Evolutionary conservation across 2,113 vertebrate species (phyloP).

Genomic region (Sebastes schlegelii): DNA sequence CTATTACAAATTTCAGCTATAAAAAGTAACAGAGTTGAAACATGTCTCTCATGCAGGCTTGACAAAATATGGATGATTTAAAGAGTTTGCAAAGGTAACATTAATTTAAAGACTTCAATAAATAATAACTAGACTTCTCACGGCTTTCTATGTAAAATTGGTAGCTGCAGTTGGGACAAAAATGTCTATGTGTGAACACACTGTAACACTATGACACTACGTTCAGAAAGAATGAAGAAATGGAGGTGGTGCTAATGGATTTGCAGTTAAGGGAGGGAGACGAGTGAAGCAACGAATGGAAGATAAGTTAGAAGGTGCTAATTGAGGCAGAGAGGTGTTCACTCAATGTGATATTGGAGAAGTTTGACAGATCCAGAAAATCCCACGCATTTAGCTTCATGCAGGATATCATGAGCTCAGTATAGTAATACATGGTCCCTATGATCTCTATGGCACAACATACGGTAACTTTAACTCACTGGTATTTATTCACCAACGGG

Average conservation of each 20-base stretch:
- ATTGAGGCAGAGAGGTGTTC: slow-evolving; percentile 12
- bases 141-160: neutral
- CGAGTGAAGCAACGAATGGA: neutral
- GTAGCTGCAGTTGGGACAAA: neutral
- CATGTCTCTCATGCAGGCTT: neutral
- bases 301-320: neutral
- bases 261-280: neutral
- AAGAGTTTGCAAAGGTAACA: neutral
- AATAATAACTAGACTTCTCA: neutral
- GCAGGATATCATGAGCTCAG: neutral
- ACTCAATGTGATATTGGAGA: neutral
- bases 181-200: neutral
- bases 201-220: neutral
- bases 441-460: neutral
- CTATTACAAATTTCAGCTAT: neutral
- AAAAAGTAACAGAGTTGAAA: no score
- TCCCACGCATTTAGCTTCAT: neutral
- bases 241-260: slow-evolving; percentile 14
- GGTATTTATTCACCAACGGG: neutral
- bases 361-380: neutral
- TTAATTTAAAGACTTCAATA: neutral
- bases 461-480: neutral
- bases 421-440: neutral
- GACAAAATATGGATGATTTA: neutral
- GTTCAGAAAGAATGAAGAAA: slow-evolving; percentile 1